phyloP scores from a whole-genome alignment of 2,113 vertebrate species.

The Aegotheles bennettii region DNA sequence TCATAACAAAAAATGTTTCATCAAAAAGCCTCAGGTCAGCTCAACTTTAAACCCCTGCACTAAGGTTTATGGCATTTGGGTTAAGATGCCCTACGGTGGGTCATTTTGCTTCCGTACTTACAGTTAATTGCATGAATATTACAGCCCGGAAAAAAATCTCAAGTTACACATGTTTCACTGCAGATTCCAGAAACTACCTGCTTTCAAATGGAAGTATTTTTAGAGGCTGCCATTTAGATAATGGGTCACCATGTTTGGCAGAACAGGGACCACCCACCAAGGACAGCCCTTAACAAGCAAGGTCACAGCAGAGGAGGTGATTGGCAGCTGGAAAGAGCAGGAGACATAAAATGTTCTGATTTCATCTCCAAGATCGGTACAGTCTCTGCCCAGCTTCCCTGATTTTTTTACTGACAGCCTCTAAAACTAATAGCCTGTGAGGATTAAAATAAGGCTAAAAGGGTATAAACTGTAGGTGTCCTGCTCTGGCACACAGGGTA shows the following conservation, averaged over 20 bases:
- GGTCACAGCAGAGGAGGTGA: not conserved
- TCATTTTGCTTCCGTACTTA: not conserved
- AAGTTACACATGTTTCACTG: not conserved
- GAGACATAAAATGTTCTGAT: not conserved
- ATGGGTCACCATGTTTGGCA: rapidly evolving
- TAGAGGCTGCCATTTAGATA: not conserved
- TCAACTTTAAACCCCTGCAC: not conserved
- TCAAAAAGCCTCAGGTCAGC: not conserved
- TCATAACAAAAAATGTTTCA: not conserved
- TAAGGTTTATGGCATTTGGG: not conserved
- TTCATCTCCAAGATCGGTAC: not conserved
- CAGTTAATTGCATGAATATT: not conserved
- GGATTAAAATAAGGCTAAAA: not conserved
- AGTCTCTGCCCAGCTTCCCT: not conserved
- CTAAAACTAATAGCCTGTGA: not conserved
- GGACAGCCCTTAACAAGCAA: not conserved
- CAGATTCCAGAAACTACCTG: not conserved
- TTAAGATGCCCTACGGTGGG: not conserved
- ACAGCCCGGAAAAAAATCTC: not conserved
- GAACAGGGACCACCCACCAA: not conserved
- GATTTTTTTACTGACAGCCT: not conserved
- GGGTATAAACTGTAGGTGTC: not conserved
- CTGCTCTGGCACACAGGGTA: not conserved
- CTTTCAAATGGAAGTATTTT: not conserved
- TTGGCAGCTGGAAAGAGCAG: not conserved